Base-by-base conservation (phyloP, 1,140 invertebrate genomes). In the Hypsibius dujardini region DNA sequence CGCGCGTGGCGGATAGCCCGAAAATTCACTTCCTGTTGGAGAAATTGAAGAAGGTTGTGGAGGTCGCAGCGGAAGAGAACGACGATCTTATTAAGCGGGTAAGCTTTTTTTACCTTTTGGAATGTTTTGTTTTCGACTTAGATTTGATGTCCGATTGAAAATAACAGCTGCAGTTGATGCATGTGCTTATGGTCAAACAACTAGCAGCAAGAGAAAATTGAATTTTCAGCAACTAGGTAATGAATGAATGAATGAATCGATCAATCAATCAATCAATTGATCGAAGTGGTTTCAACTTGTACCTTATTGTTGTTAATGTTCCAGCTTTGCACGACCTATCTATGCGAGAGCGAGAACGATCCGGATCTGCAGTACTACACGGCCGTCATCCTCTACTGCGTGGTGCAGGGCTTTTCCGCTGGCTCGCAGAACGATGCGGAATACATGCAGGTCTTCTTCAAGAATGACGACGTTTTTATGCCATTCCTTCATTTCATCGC, bases 11-110 rank as follows among this genome's bases (percentile, higher is more conserved):
- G 12, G 62, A 67, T 7, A 15, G 62, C 45, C 62, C 62, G 7
- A 67, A 67, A 45, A 12, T 67, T 7, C 62, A 67, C 42, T 67
- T 67, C 42, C 62, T 67, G 62, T 15, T 67, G 62, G 62, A 67
- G 42, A 67, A 67, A 67, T 12, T 67, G 12, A 7, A 3, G 12
- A 67, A 56, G n/a, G n/a, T 56, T n/a, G 7, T 56, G 7, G 50
- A 56, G 7, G 50, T 12, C n/a, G 7, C 50, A 7, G 50, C n/a
- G 50, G 50, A 28, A 28, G 28, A 28, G 28, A 28, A 56, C 50
- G 50, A 56, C 50, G 50, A 56, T 56, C 50, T 56, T n/a, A 56
- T 56, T n/a, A 56, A 56, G n/a, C 7, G 7, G 7, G 50, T 56
- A 56, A 12, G 50, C 28, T 28, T 28, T 28, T 28, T 28, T 28